Evolutionary conservation across 2,797 vertebrate genomes (phyloP), one percentile per base, ranked within the genome.

Genomic region (Hephaestus fuliginosus): DNA sequence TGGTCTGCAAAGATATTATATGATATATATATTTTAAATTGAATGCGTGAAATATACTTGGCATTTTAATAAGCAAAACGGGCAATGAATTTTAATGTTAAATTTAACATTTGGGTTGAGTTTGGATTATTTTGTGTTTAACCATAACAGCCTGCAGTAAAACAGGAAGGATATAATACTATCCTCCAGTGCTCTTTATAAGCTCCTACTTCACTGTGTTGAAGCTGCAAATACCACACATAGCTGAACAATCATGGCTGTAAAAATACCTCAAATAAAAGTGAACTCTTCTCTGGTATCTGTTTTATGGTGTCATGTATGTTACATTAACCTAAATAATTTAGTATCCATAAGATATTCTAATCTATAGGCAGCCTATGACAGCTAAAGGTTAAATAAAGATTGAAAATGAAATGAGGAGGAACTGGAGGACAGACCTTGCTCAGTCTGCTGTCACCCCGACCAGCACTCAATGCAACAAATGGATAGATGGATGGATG

Each of bases 341-440:
- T 15, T 58, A 86, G 70, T 22, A 52, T 10, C 9, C 75, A 46
- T 33, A 48, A 53, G 28, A 58, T 75, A 43, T 58, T 74, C n/a
- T 61, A 33, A 7, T 83, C 36, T 11, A 76, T 48, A 43, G 22
- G 18, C 43, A 53, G 48, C 44, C 25, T 48, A 14, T 41, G 60
- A 65, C 36, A 83, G 43, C 61, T n/a, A 82, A 80, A 88, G 77
- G 82, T 90, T 88, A 70, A 81, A 78, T 71, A 82, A 68, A 84
- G 49, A 85, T 79, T 80, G 57, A 73, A 78, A 72, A 80, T 82
- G 66, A 83, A 51, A 83, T 39, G 56, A 30, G 36, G 53, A 57
- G 70, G 30, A 80, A n/a, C 33, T 44, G 48, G 20, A 62, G 61
- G 71, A 72, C 43, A 49, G 11, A 25, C 43, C 28, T 63, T 63